These are phyloP conservation scores for Antennarius maculatus DNA, from an alignment of 2,797 vertebrate species.

Conservation along the genomic window DNA sequence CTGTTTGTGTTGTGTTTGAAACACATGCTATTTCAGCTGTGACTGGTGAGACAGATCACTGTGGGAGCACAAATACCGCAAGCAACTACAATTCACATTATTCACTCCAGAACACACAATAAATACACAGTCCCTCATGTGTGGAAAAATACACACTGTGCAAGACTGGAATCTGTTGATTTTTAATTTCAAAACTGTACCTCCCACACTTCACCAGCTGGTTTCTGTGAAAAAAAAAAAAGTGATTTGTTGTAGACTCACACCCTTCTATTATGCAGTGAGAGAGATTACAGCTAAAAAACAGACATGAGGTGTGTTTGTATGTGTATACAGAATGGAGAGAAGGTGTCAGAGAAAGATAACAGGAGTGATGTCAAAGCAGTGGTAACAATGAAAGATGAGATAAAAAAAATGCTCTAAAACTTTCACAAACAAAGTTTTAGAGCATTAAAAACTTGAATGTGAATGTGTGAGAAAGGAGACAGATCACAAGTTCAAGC, in stretches of 20 bases:
- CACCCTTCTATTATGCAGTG: constrained; percentile 54
- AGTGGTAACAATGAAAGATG: constrained; percentile 15
- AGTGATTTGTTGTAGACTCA: constrained; percentile 44
- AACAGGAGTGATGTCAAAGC: constrained; percentile 2
- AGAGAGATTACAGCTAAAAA: constrained; percentile 43
- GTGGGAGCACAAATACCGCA: constrained; percentile 28
- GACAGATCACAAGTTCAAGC: constrained; percentile 10
- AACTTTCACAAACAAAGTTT: too few relatives aligned
- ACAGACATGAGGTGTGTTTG: constrained; percentile 49
- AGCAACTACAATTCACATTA: constrained; percentile 43
- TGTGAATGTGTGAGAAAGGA: constrained; percentile 37
- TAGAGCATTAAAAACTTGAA: background rate
- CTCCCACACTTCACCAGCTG: constrained; percentile 32
- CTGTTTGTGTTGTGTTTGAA: constrained; percentile 17
- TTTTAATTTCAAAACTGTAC: constrained; percentile 27
- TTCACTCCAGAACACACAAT: constrained; percentile 18
- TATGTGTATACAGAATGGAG: constrained; percentile 10
- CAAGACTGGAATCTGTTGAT: constrained; percentile 19
- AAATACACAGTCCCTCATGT: constrained; percentile 18
- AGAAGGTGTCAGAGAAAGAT: constrained; percentile 22
- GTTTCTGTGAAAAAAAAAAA: constrained; percentile 44
- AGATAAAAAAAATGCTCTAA: constrained; percentile 3
- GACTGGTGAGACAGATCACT: constrained; percentile 47
- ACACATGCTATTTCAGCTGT: constrained; percentile 54
- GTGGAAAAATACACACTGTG: constrained; percentile 9